A percentile compares a stretch with the other conserved stretches of the same genome.
Conservation (phyloP, 1,140 invertebrate genomes). For the Penaeus japonicus region DNA sequence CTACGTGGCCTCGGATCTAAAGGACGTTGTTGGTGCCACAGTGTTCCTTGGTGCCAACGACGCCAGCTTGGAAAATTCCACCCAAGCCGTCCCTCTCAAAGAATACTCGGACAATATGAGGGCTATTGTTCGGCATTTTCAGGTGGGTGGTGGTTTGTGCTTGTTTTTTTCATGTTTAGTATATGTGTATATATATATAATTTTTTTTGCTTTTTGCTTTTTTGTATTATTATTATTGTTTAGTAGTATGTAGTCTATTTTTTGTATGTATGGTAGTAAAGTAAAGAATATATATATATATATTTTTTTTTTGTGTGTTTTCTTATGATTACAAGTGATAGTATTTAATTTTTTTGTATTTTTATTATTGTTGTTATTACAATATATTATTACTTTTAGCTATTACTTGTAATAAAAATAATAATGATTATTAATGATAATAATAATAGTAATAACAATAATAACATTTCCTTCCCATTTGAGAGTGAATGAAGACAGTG, state of each 20-base stretch:
- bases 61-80: slow-evolving; percentile 16
- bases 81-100: slow-evolving; percentile 19
- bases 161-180: background rate
- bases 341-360: background rate
- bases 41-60: slow-evolving; percentile 41
- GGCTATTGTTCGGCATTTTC: slow-evolving; percentile 17
- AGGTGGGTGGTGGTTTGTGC: background rate
- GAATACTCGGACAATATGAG: slow-evolving; percentile 28
- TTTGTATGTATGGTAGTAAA: no score
- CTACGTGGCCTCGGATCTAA: slow-evolving; percentile 1
- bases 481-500: background rate
- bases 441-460: background rate
- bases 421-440: no score
- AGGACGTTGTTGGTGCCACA: background rate
- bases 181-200: no score
- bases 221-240: background rate
- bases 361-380: background rate
- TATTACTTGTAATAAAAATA: no score
- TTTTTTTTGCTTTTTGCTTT: no score
- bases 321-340: no score
- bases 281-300: no score
- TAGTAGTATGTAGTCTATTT: no score
- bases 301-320: no score
- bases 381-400: background rate
- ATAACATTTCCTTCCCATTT: background rate